These are phyloP conservation scores for Sebastes matsubarae DNA, from an alignment of 2,797 vertebrate species.

Conservation along the genomic window DNA sequence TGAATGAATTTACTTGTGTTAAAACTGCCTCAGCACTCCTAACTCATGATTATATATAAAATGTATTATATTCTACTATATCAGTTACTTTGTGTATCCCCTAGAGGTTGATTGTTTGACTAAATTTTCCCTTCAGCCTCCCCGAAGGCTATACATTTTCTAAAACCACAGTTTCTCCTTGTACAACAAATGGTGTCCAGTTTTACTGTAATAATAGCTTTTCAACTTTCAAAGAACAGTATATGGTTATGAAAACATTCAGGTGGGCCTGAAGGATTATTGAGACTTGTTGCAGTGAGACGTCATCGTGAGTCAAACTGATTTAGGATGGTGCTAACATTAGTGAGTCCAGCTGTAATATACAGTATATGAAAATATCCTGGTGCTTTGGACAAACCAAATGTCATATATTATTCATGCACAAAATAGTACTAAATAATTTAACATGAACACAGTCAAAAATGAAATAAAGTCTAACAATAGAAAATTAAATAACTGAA, in stretches of 20 bases:
- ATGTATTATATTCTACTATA: neutral
- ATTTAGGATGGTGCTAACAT: neutral
- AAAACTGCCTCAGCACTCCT: neutral
- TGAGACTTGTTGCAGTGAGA: neutral
- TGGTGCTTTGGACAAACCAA: neutral
- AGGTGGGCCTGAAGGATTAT: neutral
- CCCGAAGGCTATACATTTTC: neutral
- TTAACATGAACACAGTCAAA: neutral
- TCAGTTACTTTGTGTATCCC: neutral
- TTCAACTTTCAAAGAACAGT: neutral
- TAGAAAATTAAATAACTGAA: neutral
- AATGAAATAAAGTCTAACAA: neutral
- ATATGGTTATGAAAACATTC: neutral
- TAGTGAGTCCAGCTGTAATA: neutral
- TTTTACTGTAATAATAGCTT: neutral
- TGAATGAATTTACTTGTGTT: conserved; percentile 20
- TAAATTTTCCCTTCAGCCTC: neutral
- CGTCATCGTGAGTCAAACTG: neutral
- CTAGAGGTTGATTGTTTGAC: neutral
- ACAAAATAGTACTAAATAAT: neutral
- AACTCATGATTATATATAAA: neutral
- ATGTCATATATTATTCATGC: neutral
- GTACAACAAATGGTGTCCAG: neutral
- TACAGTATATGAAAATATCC: neutral
- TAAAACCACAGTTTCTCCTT: neutral